A percentile compares a stretch with the other conserved stretches of the same genome.
Conservation (phyloP, 2,797 vertebrate species). For the Propithecus perrieri region DNA sequence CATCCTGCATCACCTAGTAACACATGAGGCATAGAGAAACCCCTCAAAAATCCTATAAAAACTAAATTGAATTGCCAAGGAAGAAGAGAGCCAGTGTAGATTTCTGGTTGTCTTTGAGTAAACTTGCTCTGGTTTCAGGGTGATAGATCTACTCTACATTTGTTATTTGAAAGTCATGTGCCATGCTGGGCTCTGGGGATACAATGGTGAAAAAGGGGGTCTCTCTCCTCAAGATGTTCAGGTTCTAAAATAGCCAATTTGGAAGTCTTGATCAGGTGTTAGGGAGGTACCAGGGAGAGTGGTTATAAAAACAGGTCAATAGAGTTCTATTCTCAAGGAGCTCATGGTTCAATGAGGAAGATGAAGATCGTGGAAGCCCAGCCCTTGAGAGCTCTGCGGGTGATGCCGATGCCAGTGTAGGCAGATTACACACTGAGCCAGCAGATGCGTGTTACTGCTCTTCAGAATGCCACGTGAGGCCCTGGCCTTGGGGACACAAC, state of each 20-base stretch:
- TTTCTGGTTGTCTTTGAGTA: conserved; percentile 26
- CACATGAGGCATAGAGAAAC: not conserved
- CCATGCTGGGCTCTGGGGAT: not conserved
- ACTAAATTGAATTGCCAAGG: not conserved
- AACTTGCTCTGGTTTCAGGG: not conserved
- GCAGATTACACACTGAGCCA: not conserved
- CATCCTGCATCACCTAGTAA: not conserved
- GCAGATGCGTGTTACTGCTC: not conserved
- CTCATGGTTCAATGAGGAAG: not conserved
- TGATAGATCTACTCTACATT: not conserved
- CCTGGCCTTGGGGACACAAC: not conserved
- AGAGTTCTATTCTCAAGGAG: not conserved
- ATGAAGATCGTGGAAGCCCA: not conserved
- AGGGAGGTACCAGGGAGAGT: not conserved
- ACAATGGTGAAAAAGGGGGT: not conserved
- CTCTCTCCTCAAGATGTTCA: not conserved
- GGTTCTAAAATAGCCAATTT: not conserved
- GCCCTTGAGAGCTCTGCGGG: not conserved
- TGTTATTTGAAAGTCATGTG: not conserved
- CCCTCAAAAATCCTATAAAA: not conserved
- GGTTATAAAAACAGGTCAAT: not conserved
- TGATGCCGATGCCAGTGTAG: not conserved
- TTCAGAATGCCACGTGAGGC: not conserved
- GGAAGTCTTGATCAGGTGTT: not conserved
- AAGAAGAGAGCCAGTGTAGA: not conserved